Percentiles rank a stretch among this genome's conserved stretches.
These are phyloP conservation scores for Oryzias sinensis DNA, from an alignment of 2,797 vertebrate genomes.

Conservation along the genomic window DNA sequence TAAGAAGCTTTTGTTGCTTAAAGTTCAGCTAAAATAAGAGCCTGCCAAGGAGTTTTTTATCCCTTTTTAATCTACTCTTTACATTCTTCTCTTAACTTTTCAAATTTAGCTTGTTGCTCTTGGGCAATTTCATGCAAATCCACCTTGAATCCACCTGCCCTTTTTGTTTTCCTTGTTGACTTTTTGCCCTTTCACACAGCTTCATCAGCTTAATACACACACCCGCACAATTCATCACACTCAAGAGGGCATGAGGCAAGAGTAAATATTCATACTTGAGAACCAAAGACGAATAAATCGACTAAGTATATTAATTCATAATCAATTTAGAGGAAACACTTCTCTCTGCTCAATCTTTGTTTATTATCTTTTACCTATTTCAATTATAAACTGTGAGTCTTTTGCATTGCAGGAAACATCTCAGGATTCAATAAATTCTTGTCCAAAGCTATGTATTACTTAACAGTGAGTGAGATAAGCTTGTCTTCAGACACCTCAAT, in stretches of 20 bases:
- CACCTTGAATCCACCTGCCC: constrained; percentile 64
- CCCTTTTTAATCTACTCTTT: constrained; percentile 47
- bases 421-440: constrained; percentile 81
- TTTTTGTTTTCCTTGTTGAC: constrained; percentile 65
- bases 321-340: background rate
- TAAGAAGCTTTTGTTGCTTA: constrained; percentile 3
- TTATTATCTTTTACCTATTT: background rate
- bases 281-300: background rate
- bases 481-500: constrained; percentile 81
- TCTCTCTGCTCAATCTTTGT: background rate
- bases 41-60: constrained; percentile 17
- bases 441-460: constrained; percentile 73
- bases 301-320: background rate
- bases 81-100: constrained; percentile 55
- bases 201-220: constrained; percentile 60
- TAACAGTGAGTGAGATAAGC: constrained; percentile 83
- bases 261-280: background rate
- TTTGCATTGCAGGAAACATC: constrained; percentile 76
- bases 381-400: background rate
- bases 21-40: constrained; percentile 7
- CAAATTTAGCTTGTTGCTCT: constrained; percentile 70
- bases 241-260: background rate
- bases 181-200: constrained; percentile 64
- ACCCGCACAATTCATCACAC: background rate
- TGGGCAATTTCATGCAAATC: constrained; percentile 66